Evolutionary conservation across 2,113 vertebrate genomes (phyloP), one percentile per base, ranked within the genome.

Genomic region (Hippopotamus amphibius): DNA sequence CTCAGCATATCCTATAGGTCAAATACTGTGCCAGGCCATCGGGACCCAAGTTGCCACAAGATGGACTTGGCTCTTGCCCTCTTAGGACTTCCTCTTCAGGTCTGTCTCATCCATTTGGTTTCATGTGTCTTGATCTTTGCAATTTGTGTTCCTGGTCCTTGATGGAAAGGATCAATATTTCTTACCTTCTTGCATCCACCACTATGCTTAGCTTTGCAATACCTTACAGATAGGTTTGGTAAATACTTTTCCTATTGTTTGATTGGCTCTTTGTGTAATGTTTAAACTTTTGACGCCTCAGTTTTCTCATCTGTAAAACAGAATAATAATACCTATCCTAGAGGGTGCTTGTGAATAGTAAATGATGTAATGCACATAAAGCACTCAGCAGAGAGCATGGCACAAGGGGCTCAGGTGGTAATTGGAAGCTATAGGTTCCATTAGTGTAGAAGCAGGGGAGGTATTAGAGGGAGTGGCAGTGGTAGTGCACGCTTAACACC

Each of bases 221-320:
- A 59, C n/a, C n/a, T 94, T 55, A 90, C 5, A 37, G 33, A 50
- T 21, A 66, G 1, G 9, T 37, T 63, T 6, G 28, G 41, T 24
- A 28, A 77, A 80, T 63, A 43, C 55, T 79, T 89, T 72, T 33
- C n/a, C 55, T 80, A 0, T 5, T 21, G 4, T 72, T 66, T 55
- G 57, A 57, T 63, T 55, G 41, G 69, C 22, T 90, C 2, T 63
- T 63, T 22, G 24, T 86, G 37, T 71, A 30, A 37, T 12, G 8
- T 69, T 79, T 79, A 43, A 77, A n/a, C 22, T 48, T 87, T 16
- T 2, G 6, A 71, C 80, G 21, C 57, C 82, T 94, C 16, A 26
- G 15, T 83, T 88, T 95, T 94, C 63, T 86, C 63, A 74, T 81
- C 48, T 61, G 83, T 69, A 50, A 84, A 95, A 74, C 33, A 81